Conservation (phyloP, 2,888 invertebrate genomes). For the Leptinotarsa peninsularis region DNA sequence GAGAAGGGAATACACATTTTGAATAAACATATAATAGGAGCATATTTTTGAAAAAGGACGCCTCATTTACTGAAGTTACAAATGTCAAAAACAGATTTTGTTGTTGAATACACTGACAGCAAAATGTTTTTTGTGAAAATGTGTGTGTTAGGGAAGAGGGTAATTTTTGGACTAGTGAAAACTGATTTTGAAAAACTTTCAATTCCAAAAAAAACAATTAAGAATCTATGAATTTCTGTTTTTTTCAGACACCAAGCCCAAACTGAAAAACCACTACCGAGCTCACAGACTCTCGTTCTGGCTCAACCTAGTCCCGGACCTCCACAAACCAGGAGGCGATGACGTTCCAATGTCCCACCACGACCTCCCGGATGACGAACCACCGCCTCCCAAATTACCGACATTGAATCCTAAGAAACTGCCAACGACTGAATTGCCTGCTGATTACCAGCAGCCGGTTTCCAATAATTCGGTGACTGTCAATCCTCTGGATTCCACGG, state of each 20-base stretch:
- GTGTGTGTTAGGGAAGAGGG: no score
- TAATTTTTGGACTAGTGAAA: no score
- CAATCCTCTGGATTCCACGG: slow-evolving; percentile 61
- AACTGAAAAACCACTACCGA: slow-evolving; percentile 92
- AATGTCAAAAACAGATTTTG: no score
- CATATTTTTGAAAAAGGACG: no score
- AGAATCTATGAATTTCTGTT: no score
- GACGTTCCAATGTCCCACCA: slow-evolving; percentile 89
- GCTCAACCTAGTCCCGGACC: slow-evolving; percentile 93
- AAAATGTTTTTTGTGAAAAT: no score
- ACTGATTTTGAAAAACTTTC: no score
- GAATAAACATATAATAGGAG: no score
- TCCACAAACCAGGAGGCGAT: slow-evolving; percentile 88
- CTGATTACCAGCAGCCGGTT: slow-evolving; percentile 57
- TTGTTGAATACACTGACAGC: no score
- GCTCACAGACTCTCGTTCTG: slow-evolving; percentile 94
- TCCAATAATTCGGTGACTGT: slow-evolving; percentile 57
- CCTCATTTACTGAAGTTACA: no score
- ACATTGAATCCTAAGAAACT: slow-evolving; percentile 67
- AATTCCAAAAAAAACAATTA: no score
- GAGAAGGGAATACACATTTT: no score
- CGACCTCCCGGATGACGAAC: slow-evolving; percentile 76
- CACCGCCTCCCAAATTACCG: slow-evolving; percentile 70
- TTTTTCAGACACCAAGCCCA: slow-evolving; percentile 85
- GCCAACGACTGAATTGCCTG: slow-evolving; percentile 69